Evolutionary conservation across 2,113 vertebrate species (phyloP), one percentile per base, ranked within the genome.

Genomic region (Plectropomus leopardus): DNA sequence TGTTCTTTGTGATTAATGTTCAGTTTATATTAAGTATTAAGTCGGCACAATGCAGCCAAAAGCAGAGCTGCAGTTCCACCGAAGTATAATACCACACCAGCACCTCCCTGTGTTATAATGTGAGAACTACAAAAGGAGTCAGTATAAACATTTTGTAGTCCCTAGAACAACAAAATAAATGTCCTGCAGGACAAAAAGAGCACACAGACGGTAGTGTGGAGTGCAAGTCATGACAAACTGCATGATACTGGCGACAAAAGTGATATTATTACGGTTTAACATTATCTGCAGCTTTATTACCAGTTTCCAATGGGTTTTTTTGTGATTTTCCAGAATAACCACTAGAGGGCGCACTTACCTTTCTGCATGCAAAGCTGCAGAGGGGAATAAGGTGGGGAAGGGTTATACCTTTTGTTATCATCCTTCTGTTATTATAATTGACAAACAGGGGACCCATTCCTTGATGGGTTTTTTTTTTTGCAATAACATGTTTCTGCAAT

Each of bases 321-420:
- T 89, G 90, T 76, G 72, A 79, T 73, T 47, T 14, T 21, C 4
- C 0, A 2, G 44, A 28, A 0, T 0, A 4, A 11, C 75, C 90
- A 89, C 74, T 42, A 85, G 90, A 79, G 34, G 16, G 83, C 53
- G 66, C 28, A n/a, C 72, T 77, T 13, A 0, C 30, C 36, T 65
- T 72, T 78, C 61, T 26, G 19, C 47, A 2, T 11, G 24, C 1
- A 65, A 63, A 30, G 7, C 21, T 67, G 34, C 26, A 67, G 5
- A 2, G 5, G 10, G 15, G 1, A 15, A 4, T 59, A 11, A 17
- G 9, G 66, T 45, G 2, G 34, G 7, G 45, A 67, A 59, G n/a
- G n/a, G n/a, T n/a, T n/a, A n/a, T n/a, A n/a, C n/a, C n/a, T n/a
- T n/a, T n/a, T 40, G 7, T 10, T 9, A 7, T n/a, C 28, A 57